Percentiles rank a stretch among this genome's conserved stretches.
Evolutionary conservation across 2,888 invertebrate species (phyloP).

Genomic region (Dolichomitus sp.): DNA sequence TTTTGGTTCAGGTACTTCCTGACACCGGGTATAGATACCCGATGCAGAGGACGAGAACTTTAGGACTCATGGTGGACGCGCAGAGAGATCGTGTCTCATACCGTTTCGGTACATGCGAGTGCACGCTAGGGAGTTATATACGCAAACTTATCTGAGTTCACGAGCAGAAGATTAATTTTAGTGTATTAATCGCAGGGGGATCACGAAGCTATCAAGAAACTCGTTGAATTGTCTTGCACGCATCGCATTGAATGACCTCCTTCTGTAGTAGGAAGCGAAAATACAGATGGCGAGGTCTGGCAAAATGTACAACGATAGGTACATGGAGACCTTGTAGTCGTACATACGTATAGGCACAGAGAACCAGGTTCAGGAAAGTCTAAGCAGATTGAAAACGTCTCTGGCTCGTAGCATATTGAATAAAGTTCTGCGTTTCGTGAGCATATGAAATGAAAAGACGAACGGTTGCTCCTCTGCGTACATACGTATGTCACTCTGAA

Average conservation of each 20-base stretch:
- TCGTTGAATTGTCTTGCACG: conserved; percentile 1
- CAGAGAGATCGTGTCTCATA: background rate
- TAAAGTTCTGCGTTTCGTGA: conserved; percentile 64
- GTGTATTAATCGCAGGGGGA: conserved; percentile 26
- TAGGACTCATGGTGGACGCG: conserved; percentile 43
- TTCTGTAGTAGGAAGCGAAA: background rate
- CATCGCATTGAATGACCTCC: background rate
- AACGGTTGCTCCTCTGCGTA: background rate
- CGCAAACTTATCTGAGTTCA: background rate
- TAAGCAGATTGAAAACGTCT: conserved; percentile 34
- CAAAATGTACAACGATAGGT: background rate
- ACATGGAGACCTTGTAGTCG: background rate
- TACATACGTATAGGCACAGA: background rate
- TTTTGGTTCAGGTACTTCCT: conserved; percentile 24
- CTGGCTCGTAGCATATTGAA: conserved; percentile 65
- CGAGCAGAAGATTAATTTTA: conserved; percentile 21
- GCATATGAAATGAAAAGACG: conserved; percentile 57
- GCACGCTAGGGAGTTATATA: background rate
- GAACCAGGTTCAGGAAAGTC: conserved; percentile 20
- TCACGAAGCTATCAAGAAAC: conserved; percentile 6
- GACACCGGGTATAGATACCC: conserved; percentile 27
- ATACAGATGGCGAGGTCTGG: background rate
- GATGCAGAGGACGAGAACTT: conserved; percentile 46
- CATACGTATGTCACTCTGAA: background rate
- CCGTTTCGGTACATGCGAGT: background rate